A percentile compares a stretch with the other conserved stretches of the same genome.
Evolutionary conservation across 30 jellyfish, hydroid and myxozoan species (phyloP).

Genomic region (Turritopsis dohrnii): DNA sequence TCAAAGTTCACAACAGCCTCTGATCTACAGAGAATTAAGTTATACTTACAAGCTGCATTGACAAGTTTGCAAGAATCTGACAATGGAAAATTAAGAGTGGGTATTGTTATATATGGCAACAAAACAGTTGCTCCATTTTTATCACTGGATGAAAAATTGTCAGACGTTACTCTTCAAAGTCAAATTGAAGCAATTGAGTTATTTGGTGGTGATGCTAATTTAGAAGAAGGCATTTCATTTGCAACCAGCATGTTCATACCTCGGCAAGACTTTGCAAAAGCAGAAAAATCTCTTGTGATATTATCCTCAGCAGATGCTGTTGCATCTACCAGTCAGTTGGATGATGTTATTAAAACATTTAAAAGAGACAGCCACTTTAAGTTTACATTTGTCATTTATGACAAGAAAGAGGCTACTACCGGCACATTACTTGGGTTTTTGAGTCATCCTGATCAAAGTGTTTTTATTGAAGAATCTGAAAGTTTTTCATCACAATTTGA

Average conservation of each 20-base stretch:
- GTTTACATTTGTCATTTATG: not conserved
- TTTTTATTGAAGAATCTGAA: not conserved
- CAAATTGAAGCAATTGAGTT: not conserved
- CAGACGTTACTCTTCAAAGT: not conserved
- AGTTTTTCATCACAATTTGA: not conserved
- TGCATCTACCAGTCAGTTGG: not conserved
- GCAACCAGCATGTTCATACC: not conserved
- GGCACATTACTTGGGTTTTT: not conserved
- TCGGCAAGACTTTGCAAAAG: not conserved
- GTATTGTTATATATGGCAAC: conserved; percentile 13
- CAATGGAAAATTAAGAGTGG: conserved; percentile 2
- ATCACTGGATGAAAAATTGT: conserved; percentile 3
- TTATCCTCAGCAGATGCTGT: not conserved
- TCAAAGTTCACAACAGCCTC: not conserved
- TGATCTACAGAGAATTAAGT: conserved; percentile 4
- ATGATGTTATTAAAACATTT: not conserved
- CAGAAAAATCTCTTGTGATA: not conserved
- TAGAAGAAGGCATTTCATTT: not conserved
- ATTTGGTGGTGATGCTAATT: conserved; percentile 14
- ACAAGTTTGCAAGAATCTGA: not conserved
- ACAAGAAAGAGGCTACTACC: not conserved
- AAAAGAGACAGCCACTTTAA: not conserved
- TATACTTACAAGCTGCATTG: not conserved
- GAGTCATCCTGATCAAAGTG: not conserved
- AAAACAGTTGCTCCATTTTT: not conserved